phyloP scores from a whole-genome alignment of 2,797 vertebrate genomes.

The Anguilla pacifica region DNA sequence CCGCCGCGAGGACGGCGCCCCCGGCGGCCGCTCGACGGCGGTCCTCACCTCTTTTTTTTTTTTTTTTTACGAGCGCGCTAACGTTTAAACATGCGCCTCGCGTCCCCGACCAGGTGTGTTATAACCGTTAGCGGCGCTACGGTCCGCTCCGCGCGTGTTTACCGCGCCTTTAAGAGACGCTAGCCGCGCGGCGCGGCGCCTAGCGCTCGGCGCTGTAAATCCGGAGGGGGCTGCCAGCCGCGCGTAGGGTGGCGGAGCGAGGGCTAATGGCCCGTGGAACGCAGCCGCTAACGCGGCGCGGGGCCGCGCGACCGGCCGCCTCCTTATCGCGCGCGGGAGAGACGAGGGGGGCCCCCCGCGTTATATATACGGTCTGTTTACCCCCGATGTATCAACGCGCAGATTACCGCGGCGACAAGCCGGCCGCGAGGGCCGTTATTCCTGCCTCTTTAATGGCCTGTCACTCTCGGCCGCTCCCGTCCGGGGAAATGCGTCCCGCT shows the following conservation, averaged over 20 bases:
- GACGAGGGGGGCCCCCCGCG: not conserved
- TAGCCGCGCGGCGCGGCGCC: not conserved
- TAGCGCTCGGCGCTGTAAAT: not conserved
- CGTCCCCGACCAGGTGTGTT: not conserved
- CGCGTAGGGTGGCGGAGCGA: not conserved
- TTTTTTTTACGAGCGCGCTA: not conserved
- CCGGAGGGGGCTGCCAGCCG: not conserved
- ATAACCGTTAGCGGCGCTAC: not conserved
- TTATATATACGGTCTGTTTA: conserved; percentile 14
- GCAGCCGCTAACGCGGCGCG: not conserved
- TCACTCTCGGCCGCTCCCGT: not conserved
- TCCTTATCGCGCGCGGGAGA: not conserved
- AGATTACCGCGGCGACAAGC: not conserved
- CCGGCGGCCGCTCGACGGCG: not conserved
- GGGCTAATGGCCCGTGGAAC: conserved; percentile 8
- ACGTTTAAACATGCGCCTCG: not conserved
- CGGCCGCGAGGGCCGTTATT: not conserved
- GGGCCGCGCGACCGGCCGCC: not conserved
- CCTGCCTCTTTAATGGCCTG: conserved; percentile 1
- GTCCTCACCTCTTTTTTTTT: too few relatives aligned
- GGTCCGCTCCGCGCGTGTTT: not conserved
- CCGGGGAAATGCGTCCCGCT: not conserved
- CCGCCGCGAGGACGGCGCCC: not conserved
- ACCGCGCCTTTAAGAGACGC: not conserved
- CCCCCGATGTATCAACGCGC: not conserved